Base-by-base conservation (phyloP, 2,113 vertebrate genomes). In the Excalfactoria chinensis region DNA sequence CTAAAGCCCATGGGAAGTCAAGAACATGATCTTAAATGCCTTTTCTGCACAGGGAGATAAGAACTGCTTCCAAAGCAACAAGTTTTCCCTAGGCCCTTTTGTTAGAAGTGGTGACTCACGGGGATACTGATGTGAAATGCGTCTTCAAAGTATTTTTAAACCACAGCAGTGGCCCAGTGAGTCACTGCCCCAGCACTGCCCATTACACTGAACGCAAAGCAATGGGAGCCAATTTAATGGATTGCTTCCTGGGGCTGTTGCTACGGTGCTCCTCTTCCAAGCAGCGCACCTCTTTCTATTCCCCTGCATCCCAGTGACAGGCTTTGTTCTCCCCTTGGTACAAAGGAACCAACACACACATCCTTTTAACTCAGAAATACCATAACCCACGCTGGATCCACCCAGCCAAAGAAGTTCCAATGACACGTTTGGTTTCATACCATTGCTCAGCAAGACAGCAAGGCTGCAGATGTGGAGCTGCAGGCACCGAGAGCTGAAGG, bases 121-220 rank as follows among this genome's bases (percentile, higher is more conserved):
- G n/a, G 30, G 60, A n/a, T 37, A 58, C 25, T 70, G 32, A 51
- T 69, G 43, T 3, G 35, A 84, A 64, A 75, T 8, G 6, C 11
- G 71, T 51, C 90, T 70, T n/a, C 0, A 26, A 37, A 53, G 40
- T 92, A 87, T 95, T 90, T 95, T 95, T 95, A 91, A 81, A 25
- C 35, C 32, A 1, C 40, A 13, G 18, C 14, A 40, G 70, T 78
- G 77, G 84, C 78, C 93, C 62, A 32, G 84, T 94, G 94, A 92
- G 84, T 92, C 93, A 94, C 1, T 0, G 58, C 89, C 55, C 67
- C 14, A 5, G 55, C 0, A 1, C 69, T 87, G 73, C 48, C 89
- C 67, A 7, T 40, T 35, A 19, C 34, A 5, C 35, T 8, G 35
- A 48, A 25, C 3, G 34, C 68, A 55, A 44, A 56, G 68, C 70